Conservation (phyloP, 1,140 invertebrate genomes). For the Arion vulgaris region DNA sequence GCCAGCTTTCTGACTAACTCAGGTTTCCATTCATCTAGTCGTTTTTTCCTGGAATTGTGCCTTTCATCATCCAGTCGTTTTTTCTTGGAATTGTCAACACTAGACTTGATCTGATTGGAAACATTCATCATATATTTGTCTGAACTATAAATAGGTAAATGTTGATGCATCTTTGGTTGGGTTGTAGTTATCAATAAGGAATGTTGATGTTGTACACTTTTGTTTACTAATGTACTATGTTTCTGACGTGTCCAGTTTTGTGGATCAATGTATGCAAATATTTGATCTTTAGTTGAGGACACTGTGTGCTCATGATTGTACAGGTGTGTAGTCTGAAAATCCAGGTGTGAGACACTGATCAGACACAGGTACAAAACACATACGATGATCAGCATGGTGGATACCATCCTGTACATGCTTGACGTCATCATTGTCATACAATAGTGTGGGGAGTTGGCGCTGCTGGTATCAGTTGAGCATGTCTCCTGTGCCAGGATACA, state of each 20-base stretch:
- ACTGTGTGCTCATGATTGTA: not conserved
- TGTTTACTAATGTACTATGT: not conserved
- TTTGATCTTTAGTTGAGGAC: not conserved
- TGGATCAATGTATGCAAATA: not conserved
- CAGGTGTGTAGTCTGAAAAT: not conserved
- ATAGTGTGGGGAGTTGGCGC: too few species aligned
- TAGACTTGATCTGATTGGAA: too few species aligned
- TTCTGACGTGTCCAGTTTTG: not conserved
- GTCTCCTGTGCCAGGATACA: too few species aligned
- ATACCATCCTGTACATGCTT: not conserved
- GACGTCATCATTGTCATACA: too few species aligned
- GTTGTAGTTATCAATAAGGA: too few species aligned
- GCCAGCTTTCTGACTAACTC: not conserved
- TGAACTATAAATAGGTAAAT: too few species aligned
- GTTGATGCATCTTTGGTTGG: not conserved
- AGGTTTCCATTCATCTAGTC: not conserved
- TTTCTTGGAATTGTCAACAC: too few species aligned
- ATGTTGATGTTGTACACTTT: not conserved
- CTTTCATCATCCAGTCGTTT: not conserved
- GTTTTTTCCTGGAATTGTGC: not conserved
- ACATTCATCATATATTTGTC: not conserved
- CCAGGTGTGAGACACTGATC: not conserved
- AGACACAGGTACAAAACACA: not conserved
- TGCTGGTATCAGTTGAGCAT: too few species aligned
- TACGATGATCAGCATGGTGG: not conserved